Conservation (phyloP, 2,888 invertebrate species). For the Ormyrus labotus region DNA sequence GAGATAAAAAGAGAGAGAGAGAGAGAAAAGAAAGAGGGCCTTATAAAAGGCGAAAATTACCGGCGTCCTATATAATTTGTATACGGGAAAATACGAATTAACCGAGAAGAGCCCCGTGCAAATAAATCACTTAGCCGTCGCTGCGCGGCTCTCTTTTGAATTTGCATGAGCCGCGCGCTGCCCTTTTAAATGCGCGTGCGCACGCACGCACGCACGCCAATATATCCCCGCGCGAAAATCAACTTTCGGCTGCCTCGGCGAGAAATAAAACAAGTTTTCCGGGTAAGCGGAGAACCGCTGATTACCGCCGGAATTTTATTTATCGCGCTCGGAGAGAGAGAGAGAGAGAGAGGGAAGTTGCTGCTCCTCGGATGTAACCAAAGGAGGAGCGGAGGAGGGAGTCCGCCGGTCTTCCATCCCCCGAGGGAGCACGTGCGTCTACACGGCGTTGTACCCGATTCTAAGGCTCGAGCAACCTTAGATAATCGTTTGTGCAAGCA, state of each 20-base stretch:
- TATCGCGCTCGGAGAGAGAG: constrained; percentile 24
- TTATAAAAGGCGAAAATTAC: constrained; percentile 36
- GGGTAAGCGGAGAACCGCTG: constrained; percentile 58
- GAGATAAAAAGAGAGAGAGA: constrained; percentile 14
- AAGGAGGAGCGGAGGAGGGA: constrained; percentile 16
- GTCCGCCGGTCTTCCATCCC: constrained; percentile 37
- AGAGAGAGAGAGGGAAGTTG: constrained; percentile 12
- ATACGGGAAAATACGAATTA: constrained; percentile 39
- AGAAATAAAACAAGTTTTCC: constrained; percentile 54
- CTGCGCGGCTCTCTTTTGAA: constrained; percentile 11
- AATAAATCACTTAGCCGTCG: constrained; percentile 49
- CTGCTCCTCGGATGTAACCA: constrained; percentile 5
- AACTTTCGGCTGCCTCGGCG: neutral
- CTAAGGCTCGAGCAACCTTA: constrained; percentile 17
- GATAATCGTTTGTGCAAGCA: constrained; percentile 33
- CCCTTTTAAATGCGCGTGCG: constrained; percentile 23
- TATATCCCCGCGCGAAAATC: constrained; percentile 1
- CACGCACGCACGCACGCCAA: neutral
- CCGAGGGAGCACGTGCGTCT: constrained; percentile 20
- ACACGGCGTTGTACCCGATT: constrained; percentile 27
- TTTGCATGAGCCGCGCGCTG: constrained; percentile 33
- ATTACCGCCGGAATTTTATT: constrained; percentile 60
- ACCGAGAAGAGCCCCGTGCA: constrained; percentile 22
- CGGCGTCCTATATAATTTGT: constrained; percentile 33
- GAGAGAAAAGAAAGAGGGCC: neutral